Evolutionary conservation across 2,113 vertebrate species (phyloP), one percentile per base, ranked within the genome.

Genomic region (Struthio camelus): DNA sequence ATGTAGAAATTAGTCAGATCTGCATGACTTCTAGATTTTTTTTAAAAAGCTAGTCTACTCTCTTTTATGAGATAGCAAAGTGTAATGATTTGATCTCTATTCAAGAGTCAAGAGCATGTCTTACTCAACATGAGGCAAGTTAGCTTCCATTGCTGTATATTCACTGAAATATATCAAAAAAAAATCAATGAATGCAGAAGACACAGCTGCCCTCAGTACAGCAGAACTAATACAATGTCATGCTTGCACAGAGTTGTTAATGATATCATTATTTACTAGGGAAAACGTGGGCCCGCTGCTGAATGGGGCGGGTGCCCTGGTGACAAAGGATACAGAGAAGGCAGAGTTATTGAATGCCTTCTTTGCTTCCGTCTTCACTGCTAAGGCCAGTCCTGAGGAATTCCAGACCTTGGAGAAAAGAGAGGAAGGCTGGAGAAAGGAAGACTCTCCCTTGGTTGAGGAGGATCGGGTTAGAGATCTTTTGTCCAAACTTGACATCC

Each of bases 181-280:
- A 92, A 94, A 58, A 94, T 58, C 44, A 88, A 24, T 69, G 77
- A 84, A 95, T 27, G 48, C 53, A 66, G 27, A 94, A 89, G 85
- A 70, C 69, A 91, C 53, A 89, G 85, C 62, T 92, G 86, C 65
- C 79, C 64, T 91, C 82, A 78, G 44, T 54, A 73, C 14, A 64
- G 85, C 34, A 96, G 73, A 96, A 96, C 71, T 56, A 94, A 92
- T 76, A 93, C 51, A 92, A 87, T 50, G 42, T 87, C 73, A 93
- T 11, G 62, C 64, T 87, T 78, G 51, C 34, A 88, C 38, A 66
- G 24, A 76, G 25, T 67, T 82, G 92, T 94, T 87, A 92, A 78
- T 42, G 36, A 40, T 48, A 84, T 10, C 36, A n/a, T 82, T 67
- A 79, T 48, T 50, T 80, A n/a, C n/a, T n/a, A n/a, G n/a, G n/a